Evolutionary conservation across 2,888 invertebrate genomes (phyloP).

Genomic region (Melipona bicolor): DNA sequence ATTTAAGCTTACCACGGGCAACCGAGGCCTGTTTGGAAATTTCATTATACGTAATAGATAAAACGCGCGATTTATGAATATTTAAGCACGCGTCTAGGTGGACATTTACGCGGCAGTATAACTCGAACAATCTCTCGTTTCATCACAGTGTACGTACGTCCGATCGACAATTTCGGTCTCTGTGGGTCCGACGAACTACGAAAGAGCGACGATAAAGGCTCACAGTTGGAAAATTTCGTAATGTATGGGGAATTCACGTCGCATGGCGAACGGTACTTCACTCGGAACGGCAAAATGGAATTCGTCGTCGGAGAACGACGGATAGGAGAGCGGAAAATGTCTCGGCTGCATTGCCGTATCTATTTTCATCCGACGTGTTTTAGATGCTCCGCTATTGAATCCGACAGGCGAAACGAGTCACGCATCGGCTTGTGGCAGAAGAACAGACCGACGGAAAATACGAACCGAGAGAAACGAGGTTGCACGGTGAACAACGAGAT

Average conservation of each 20-base stretch:
- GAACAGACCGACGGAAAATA: slow-evolving; percentile 13
- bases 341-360: slow-evolving; percentile 36
- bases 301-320: slow-evolving; percentile 28
- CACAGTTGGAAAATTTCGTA: slow-evolving; percentile 17
- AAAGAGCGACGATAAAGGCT: not conserved
- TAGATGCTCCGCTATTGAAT: slow-evolving; percentile 46
- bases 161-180: slow-evolving; percentile 7
- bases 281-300: slow-evolving; percentile 36
- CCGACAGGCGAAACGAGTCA: slow-evolving; percentile 50
- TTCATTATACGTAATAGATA: not conserved
- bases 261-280: slow-evolving; percentile 35
- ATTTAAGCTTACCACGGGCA: not conserved
- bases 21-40: no score
- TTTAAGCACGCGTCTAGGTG: not conserved
- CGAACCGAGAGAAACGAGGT: slow-evolving; percentile 6
- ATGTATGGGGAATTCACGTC: slow-evolving; percentile 28
- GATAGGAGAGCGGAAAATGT: slow-evolving; percentile 39
- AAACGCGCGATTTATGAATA: slow-evolving; percentile 21
- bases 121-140: slow-evolving; percentile 1
- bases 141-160: not conserved
- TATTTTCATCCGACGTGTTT: slow-evolving; percentile 46
- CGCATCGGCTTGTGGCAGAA: slow-evolving; percentile 30
- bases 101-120: not conserved
- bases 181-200: not conserved
- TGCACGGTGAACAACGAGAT: not conserved